Evolutionary conservation across 2,113 vertebrate genomes (phyloP).

Genomic region (Motacilla alba): DNA sequence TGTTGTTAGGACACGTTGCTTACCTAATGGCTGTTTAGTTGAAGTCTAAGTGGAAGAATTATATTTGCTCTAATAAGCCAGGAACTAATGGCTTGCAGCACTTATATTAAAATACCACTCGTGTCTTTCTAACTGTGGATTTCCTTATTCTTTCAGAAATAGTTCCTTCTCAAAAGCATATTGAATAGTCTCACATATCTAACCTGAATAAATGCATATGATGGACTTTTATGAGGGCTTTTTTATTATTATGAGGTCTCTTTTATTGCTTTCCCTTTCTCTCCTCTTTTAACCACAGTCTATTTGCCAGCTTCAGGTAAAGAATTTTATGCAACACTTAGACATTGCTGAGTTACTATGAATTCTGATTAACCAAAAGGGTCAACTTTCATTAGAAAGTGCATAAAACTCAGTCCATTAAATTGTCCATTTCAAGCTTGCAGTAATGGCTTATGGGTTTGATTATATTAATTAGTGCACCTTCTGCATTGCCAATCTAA

Average conservation of each 20-base stretch:
- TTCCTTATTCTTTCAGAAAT: neutral
- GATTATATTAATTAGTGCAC: conserved; percentile 46
- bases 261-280: neutral
- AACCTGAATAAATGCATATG: neutral
- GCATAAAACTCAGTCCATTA: conserved; percentile 54
- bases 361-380: conserved; percentile 49
- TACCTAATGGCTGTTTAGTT: neutral
- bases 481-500: neutral
- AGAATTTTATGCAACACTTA: conserved; percentile 3
- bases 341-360: neutral
- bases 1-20: neutral
- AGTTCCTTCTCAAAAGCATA: neutral
- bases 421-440: conserved; percentile 2
- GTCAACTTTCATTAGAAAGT: conserved; percentile 52
- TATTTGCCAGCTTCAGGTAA: conserved; percentile 8
- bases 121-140: neutral
- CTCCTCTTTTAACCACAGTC: neutral
- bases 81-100: neutral
- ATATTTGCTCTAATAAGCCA: neutral
- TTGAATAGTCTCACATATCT: neutral
- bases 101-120: neutral
- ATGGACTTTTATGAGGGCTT: conserved; percentile 10
- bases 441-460: conserved; percentile 29
- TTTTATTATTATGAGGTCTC: conserved; percentile 13
- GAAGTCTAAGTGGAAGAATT: neutral